Conservation (phyloP, 1,140 invertebrate species). For the Heliconius himera region DNA sequence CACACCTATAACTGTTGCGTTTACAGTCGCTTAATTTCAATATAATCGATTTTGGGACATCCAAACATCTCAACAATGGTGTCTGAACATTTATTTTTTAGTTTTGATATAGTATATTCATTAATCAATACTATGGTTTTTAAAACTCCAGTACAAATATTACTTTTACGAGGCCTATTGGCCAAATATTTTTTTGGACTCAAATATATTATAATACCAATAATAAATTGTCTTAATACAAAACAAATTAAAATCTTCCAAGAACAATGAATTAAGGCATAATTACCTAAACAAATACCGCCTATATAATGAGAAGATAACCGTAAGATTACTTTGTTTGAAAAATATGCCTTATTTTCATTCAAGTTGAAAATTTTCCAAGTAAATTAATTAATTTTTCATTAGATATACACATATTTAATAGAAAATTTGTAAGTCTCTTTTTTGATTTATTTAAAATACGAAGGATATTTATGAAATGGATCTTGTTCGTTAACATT, state of each 20-base stretch:
- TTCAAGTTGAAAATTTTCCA: neutral
- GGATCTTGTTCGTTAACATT: no score
- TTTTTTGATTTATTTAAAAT: neutral
- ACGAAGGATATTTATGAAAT: neutral
- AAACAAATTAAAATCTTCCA: neutral
- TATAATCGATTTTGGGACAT: no score
- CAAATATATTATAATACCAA: neutral
- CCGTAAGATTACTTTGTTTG: neutral
- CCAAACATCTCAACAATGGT: no score
- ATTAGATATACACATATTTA: neutral
- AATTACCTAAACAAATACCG: neutral
- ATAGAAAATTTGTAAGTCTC: neutral
- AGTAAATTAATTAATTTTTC: neutral
- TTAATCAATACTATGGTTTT: no score
- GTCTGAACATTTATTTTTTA: no score
- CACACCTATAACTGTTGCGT: no score
- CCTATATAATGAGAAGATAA: neutral
- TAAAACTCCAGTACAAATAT: no score
- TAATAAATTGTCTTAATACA: neutral
- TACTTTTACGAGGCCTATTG: no score
- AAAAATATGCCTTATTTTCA: neutral
- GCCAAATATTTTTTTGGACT: no score
- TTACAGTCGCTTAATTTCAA: no score
- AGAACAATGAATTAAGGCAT: neutral
- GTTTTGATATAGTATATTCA: no score